Conservation (phyloP, 2,797 vertebrate genomes). For the Smutsia gigantea region DNA sequence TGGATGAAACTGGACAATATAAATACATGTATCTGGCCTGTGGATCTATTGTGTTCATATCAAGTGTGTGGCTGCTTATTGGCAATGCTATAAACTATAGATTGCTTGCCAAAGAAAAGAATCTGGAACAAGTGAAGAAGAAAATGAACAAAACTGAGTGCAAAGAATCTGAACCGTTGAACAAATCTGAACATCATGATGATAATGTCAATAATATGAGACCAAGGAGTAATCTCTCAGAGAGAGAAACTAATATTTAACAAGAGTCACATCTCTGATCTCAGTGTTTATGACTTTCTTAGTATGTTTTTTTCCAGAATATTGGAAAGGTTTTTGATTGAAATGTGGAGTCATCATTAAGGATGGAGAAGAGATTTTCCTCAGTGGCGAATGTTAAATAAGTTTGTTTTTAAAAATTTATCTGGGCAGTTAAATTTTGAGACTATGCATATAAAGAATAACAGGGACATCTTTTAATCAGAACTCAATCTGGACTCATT, state of each 20-base stretch:
- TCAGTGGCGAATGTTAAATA: constrained; percentile 54
- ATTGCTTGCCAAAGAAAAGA: constrained; percentile 93
- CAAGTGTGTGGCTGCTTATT: constrained; percentile 96
- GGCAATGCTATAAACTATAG: constrained; percentile 97
- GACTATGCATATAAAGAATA: constrained; percentile 42
- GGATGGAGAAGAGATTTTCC: constrained; percentile 74
- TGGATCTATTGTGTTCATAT: constrained; percentile 91
- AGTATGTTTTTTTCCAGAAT: constrained; percentile 71
- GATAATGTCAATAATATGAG: constrained; percentile 78
- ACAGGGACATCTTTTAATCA: constrained; percentile 9
- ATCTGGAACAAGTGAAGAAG: constrained; percentile 85
- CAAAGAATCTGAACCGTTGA: constrained; percentile 86
- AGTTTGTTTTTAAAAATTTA: constrained; percentile 50
- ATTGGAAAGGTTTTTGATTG: constrained; percentile 75
- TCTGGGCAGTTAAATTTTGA: constrained; percentile 66
- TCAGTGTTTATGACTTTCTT: constrained; percentile 78
- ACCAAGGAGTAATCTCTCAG: constrained; percentile 85
- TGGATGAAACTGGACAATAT: constrained; percentile 95
- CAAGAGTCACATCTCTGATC: constrained; percentile 51
- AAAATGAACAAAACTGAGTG: constrained; percentile 79
- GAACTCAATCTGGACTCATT: background rate
- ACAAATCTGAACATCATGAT: constrained; percentile 77
- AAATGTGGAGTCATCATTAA: constrained; percentile 74
- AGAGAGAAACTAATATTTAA: constrained; percentile 97
- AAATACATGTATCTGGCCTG: constrained; percentile 96